phyloP scores from a whole-genome alignment of 2,113 vertebrate species.

The Cairina moschata region DNA sequence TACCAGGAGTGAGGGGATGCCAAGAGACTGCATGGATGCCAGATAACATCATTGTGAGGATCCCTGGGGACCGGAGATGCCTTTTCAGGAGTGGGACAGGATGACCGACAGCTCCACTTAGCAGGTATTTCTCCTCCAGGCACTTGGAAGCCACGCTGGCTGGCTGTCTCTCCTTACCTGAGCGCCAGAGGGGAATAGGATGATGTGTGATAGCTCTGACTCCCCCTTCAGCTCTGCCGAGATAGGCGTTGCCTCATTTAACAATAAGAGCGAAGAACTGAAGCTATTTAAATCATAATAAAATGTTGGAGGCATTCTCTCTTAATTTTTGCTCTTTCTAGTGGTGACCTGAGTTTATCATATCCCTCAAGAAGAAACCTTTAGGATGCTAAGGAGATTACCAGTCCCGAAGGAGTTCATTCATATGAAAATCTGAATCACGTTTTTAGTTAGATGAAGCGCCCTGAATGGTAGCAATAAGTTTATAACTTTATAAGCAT shows the following conservation, averaged over 20 bases:
- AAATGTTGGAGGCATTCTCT: background rate
- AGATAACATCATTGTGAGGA: fast-evolving
- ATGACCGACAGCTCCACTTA: fast-evolving
- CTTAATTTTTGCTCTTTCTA: background rate
- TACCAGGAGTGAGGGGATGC: fast-evolving
- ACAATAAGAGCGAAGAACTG: background rate
- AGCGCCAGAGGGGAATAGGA: background rate
- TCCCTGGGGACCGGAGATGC: fast-evolving
- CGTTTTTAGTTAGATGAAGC: background rate
- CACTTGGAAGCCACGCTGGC: background rate
- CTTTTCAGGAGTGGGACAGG: background rate
- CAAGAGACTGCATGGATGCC: fast-evolving
- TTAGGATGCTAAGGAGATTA: background rate
- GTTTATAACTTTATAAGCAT: background rate
- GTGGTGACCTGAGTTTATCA: background rate
- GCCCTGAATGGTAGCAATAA: background rate
- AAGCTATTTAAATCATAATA: background rate
- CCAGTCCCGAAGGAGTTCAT: background rate
- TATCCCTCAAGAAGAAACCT: background rate
- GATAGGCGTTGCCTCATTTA: background rate
- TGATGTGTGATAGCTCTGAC: background rate
- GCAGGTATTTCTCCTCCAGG: background rate
- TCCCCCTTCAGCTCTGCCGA: background rate
- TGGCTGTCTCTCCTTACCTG: background rate
- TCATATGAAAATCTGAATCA: background rate